Evolutionary conservation across 2,888 invertebrate species (phyloP), one percentile per base, ranked within the genome.

Genomic region (Pycnomerus fuliginosus): DNA sequence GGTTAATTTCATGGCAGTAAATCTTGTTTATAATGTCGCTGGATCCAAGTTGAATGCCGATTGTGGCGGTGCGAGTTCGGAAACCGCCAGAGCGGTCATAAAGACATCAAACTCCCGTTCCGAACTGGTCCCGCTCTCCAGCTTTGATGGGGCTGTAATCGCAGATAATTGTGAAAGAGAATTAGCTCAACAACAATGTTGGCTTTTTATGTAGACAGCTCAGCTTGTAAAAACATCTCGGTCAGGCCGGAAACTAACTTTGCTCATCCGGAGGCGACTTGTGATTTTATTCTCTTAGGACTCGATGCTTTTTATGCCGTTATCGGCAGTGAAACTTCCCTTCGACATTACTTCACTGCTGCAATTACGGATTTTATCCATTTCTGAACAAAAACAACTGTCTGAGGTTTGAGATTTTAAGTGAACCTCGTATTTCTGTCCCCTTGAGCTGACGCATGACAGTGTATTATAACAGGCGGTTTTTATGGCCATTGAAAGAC

Each of bases 111-210:
- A 60, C 57, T 60, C 59, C 50, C 58, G 54, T 61, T 62, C 50
- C 54, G 48, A 53, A 44, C 50, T 34, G 32, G 44, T 46, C 25
- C 25, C 25, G 11, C 10, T 16, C 28, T 20, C 20, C 7, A 11
- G 65, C 65, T 70, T 71, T 70, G 69, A 70, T 71, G 67, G 68
- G 62, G 68, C 65, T 59, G 69, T 71, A 70, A 71, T 70, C 69
- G 69, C 60, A 62, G 67, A 69, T 70, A 69, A 69, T 68, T 69
- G 68, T 66, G 62, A 64, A 64, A 64, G 64, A 61, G 67, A 67
- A 68, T 68, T 68, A 68, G 65, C 62, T 61, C 60, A 63, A 68
- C 69, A 68, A 68, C 68, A 69, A 67, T 68, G 68, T 67, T 61
- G 58, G 63, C 60, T 66, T 68, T 69, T 68, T 68, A 65, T 68